Evolutionary conservation across 2,113 vertebrate genomes (phyloP).

Genomic region (Bubo blakistoni): DNA sequence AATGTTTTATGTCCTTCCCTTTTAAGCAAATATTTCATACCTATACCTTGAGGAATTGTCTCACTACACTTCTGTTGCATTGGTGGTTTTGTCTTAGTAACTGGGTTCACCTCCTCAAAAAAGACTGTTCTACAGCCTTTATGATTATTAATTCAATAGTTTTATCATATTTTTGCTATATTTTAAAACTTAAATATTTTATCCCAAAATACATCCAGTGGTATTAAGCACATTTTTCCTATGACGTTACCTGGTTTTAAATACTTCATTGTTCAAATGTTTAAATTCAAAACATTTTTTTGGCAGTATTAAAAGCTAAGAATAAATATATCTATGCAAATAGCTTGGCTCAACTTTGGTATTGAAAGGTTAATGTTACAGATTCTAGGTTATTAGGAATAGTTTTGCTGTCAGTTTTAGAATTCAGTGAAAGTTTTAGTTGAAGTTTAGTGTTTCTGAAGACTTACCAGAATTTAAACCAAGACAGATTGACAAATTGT

Average conservation of each 20-base stretch:
- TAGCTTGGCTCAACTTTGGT: not conserved
- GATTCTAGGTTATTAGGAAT: not conserved
- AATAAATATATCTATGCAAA: conserved; percentile 5
- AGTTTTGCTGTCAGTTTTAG: not conserved
- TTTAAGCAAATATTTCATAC: not conserved
- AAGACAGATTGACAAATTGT: not conserved
- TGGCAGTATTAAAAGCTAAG: not conserved
- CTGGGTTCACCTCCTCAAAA: not conserved
- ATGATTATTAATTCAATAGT: not conserved
- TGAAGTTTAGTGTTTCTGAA: not conserved
- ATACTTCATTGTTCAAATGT: not conserved
- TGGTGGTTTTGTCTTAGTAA: not conserved
- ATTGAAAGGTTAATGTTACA: not conserved
- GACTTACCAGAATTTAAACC: not conserved
- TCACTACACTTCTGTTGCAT: not conserved
- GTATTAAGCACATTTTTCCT: not conserved
- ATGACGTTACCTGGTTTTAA: not conserved
- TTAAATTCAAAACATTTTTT: not conserved
- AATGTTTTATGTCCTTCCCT: conserved; percentile 34
- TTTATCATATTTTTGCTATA: not conserved
- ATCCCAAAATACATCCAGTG: not conserved
- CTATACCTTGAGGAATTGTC: not conserved
- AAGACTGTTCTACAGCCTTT: not conserved
- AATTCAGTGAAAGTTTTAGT: not conserved
- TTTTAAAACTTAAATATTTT: not conserved